A percentile compares a stretch with the other conserved stretches of the same genome.
phyloP scores from a whole-genome alignment of 2,113 vertebrate genomes.

The Ictalurus furcatus region DNA sequence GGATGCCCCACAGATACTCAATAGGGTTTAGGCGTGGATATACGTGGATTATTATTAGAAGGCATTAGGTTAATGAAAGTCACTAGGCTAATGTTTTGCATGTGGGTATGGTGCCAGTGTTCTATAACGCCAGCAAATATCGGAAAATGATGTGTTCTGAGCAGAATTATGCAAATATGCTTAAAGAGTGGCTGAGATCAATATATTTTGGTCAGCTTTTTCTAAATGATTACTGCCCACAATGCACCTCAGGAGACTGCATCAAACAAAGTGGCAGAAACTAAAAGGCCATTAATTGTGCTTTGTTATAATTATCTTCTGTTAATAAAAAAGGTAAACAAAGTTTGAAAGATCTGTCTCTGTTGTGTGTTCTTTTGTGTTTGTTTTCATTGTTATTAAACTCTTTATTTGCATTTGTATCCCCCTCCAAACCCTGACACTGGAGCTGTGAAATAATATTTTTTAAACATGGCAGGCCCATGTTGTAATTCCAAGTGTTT shows the following conservation, averaged over 20 bases:
- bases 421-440: no score
- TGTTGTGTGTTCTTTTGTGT: not conserved
- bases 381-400: no score
- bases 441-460: no score
- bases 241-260: not conserved
- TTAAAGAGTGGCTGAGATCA: conserved; percentile 40
- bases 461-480: no score
- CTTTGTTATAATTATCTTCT: not conserved
- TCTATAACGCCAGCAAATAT: not conserved
- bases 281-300: not conserved
- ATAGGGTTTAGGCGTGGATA: no score
- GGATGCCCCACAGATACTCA: no score
- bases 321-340: not conserved
- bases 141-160: conserved; percentile 1
- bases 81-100: not conserved
- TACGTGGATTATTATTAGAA: conserved; percentile 9
- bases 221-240: not conserved
- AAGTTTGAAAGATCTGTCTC: not conserved
- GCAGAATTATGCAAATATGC: conserved; percentile 40
- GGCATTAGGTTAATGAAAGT: conserved; percentile 28
- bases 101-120: not conserved
- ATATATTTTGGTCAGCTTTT: conserved; percentile 45
- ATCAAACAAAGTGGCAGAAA: not conserved
- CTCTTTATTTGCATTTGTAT: no score
- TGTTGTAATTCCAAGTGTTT: no score